Conservation (phyloP, 2,797 vertebrate genomes). For the Sebastes taczanowskii region DNA sequence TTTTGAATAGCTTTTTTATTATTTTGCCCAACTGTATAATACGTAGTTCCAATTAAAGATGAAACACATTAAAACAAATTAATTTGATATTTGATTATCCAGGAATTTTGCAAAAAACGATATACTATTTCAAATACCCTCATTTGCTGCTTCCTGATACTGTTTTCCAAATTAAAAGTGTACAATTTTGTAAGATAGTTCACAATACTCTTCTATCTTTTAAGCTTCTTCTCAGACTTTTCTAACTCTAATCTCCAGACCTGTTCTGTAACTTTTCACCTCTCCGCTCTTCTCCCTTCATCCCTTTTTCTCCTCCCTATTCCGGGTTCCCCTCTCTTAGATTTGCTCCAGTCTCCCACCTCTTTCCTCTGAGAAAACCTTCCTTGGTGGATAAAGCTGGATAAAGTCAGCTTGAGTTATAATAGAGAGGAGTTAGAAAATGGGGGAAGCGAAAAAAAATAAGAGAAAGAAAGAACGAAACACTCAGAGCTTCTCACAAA, state of each 20-base stretch:
- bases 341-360: constrained; percentile 80
- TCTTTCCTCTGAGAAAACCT: constrained; percentile 82
- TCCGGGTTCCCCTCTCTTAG: constrained; percentile 67
- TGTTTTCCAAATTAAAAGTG: neutral
- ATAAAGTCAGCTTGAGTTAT: constrained; percentile 83
- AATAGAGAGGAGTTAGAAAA: constrained; percentile 67
- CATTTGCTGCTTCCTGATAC: neutral
- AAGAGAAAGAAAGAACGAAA: constrained; percentile 47
- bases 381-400: constrained; percentile 82
- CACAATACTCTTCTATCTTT: neutral
- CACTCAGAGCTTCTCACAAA: constrained; percentile 27
- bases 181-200: neutral
- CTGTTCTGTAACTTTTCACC: constrained; percentile 66
- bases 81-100: neutral
- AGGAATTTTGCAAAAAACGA: neutral
- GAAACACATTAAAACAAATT: neutral
- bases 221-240: constrained; percentile 23
- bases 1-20: neutral
- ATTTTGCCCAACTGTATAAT: neutral
- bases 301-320: constrained; percentile 61
- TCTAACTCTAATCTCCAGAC: constrained; percentile 25
- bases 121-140: neutral
- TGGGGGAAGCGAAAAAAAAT: constrained; percentile 37
- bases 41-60: neutral
- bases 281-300: constrained; percentile 74